Evolutionary conservation across 2,888 invertebrate genomes (phyloP).

Genomic region (Plebejus argus): DNA sequence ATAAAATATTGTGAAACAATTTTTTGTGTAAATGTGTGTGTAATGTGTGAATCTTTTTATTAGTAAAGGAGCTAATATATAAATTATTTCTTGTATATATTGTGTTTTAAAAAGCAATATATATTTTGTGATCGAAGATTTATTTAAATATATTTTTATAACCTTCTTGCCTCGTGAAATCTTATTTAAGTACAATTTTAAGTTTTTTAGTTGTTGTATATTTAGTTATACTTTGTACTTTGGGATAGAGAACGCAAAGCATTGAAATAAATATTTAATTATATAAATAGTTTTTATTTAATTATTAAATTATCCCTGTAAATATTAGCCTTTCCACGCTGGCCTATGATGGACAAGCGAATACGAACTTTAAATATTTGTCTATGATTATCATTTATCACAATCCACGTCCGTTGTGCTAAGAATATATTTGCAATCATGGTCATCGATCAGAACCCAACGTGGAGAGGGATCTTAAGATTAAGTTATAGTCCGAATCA

Average conservation of each 20-base stretch:
- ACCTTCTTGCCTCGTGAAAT: not conserved
- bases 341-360: not conserved
- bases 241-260: constrained; percentile 6
- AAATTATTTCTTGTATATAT: not conserved
- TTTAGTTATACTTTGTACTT: constrained; percentile 1
- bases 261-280: constrained; percentile 7
- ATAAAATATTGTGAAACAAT: not conserved
- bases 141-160: constrained; percentile 4
- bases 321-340: not conserved
- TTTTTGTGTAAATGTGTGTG: too few species aligned
- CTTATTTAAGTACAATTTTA: not conserved
- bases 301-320: not conserved
- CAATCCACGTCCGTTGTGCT: too few species aligned
- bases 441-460: too few species aligned
- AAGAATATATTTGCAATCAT: too few species aligned
- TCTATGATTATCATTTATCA: too few species aligned
- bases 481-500: too few species aligned
- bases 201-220: constrained; percentile 6
- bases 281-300: not conserved
- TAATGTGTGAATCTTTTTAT: not conserved
- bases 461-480: too few species aligned
- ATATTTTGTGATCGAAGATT: not conserved
- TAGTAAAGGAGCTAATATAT: not conserved
- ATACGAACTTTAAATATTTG: not conserved
- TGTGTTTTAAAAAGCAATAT: not conserved